Conservation (phyloP, 2,113 vertebrate species). For the Lanius collurio region DNA sequence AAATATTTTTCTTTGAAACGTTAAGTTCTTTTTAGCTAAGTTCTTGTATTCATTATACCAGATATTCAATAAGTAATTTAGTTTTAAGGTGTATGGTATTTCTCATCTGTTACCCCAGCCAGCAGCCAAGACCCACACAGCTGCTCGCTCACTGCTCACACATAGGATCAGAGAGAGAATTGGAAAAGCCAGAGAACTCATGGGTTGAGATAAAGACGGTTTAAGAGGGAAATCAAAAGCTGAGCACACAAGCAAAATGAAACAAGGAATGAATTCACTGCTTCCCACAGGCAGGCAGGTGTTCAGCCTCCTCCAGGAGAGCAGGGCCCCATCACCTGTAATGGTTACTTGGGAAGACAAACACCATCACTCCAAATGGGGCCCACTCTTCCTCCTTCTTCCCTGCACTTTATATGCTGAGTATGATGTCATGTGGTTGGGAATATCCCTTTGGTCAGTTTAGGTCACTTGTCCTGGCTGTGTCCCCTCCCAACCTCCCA, state of each 20-base stretch:
- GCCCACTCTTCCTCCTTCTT: neutral
- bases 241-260: neutral
- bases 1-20: neutral
- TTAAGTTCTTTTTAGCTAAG: neutral
- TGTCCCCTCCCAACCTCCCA: neutral
- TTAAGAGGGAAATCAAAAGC: neutral
- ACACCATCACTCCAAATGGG: rapidly evolving
- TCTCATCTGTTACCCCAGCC: neutral
- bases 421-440: neutral
- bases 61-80: neutral
- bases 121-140: neutral
- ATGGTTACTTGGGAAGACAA: neutral
- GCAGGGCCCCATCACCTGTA: neutral
- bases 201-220: too few relatives aligned
- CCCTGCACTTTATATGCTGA: rapidly evolving
- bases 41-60: neutral
- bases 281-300: neutral
- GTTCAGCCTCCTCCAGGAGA: neutral
- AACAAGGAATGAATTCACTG: neutral
- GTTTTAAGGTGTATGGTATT: neutral
- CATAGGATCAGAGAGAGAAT: neutral
- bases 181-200: neutral
- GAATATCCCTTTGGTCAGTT: neutral
- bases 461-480: neutral
- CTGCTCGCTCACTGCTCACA: too few relatives aligned